phyloP scores from a whole-genome alignment of 1,140 invertebrate genomes.

The Eubasilissa regina region DNA sequence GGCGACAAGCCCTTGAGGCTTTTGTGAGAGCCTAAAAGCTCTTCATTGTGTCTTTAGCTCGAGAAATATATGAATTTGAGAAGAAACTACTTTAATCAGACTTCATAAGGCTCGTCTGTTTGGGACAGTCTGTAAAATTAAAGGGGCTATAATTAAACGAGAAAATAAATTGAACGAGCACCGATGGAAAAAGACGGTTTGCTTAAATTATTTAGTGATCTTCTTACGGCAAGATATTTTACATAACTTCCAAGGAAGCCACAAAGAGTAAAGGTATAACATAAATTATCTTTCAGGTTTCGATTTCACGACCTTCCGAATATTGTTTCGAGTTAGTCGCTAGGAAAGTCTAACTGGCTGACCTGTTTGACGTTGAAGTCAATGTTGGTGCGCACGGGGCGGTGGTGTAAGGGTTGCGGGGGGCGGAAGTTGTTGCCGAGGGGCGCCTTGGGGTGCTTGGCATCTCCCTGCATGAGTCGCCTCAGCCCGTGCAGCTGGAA shows the following conservation, averaged over 20 bases:
- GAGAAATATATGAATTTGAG: conserved; percentile 31
- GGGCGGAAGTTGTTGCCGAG: conserved; percentile 95
- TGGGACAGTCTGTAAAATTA: too few species aligned
- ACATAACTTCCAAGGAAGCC: too few species aligned
- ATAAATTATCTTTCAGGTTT: too few species aligned
- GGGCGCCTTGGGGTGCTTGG: conserved; percentile 87
- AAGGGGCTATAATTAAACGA: too few species aligned
- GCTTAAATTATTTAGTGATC: conserved; percentile 1
- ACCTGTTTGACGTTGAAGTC: conserved; percentile 89
- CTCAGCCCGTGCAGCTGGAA: conserved; percentile 85
- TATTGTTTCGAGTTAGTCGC: too few species aligned
- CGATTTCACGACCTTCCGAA: too few species aligned
- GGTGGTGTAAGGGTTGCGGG: conserved; percentile 89
- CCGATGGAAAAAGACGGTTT: neutral
- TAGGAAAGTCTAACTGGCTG: too few species aligned
- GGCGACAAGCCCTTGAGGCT: too few species aligned
- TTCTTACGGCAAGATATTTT: too few species aligned
- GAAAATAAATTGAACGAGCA: too few species aligned
- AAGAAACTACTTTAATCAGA: neutral
- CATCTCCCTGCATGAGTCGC: conserved; percentile 90
- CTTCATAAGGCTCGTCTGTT: neutral
- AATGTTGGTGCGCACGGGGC: conserved; percentile 95
- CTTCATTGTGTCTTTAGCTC: neutral
- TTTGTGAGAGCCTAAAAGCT: neutral
- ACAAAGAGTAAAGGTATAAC: too few species aligned